phyloP scores from a whole-genome alignment of 2,113 vertebrate genomes.

The Hystrix cristata region DNA sequence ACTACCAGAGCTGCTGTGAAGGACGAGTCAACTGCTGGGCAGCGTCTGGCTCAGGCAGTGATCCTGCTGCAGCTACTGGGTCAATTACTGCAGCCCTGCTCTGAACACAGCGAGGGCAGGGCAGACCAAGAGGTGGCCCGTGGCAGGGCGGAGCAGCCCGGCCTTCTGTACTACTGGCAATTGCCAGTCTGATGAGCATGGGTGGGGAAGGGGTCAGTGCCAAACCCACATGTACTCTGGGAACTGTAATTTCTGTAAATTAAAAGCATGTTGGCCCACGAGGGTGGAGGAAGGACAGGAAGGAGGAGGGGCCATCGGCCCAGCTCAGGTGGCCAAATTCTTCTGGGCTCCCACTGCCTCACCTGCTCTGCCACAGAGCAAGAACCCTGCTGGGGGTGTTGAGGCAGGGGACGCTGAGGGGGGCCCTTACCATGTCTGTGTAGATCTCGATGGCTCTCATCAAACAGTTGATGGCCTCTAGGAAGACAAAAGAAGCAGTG shows the following conservation, averaged over 20 bases:
- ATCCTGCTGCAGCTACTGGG: neutral
- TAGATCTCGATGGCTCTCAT: conserved; percentile 97
- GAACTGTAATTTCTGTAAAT: neutral
- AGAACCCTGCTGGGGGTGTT: too few relatives aligned
- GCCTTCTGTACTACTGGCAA: neutral
- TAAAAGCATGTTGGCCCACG: neutral
- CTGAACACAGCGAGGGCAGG: accelerated
- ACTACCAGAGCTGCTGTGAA: neutral
- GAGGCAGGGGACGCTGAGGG: accelerated
- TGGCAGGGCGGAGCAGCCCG: neutral
- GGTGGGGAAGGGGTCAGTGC: neutral
- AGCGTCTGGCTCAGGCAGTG: neutral
- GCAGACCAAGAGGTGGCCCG: neutral
- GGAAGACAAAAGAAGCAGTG: conserved; percentile 33
- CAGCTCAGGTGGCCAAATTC: neutral
- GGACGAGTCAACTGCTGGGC: accelerated
- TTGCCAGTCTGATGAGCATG: neutral
- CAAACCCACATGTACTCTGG: accelerated
- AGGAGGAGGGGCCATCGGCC: neutral
- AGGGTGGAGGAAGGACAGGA: neutral
- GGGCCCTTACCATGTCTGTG: conserved; percentile 94
- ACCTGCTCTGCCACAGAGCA: neutral
- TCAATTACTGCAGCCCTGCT: accelerated
- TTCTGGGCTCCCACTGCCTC: too few relatives aligned
- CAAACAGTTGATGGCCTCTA: conserved; percentile 97